These are phyloP conservation scores for Hemiscyllium ocellatum DNA, from an alignment of 2,113 vertebrate genomes.

Conservation along the genomic window DNA sequence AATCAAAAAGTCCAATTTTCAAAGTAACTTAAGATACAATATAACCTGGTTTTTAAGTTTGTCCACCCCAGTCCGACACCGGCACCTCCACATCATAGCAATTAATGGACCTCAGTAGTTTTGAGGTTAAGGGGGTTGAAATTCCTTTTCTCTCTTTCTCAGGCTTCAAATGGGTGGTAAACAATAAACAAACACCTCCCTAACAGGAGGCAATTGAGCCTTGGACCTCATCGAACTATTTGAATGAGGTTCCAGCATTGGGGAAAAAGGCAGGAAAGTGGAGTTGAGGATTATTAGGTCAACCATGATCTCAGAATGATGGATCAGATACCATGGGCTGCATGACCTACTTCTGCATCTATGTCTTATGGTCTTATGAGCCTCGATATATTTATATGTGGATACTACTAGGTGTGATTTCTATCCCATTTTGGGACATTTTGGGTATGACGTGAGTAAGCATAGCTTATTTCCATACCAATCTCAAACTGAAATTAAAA, in stretches of 20 bases:
- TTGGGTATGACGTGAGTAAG: no score
- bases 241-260: neutral
- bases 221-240: neutral
- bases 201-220: neutral
- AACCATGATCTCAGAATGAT: no score
- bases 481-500: no score
- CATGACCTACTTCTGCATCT: no score
- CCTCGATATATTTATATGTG: neutral
- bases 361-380: no score
- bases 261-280: no score
- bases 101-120: neutral
- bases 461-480: no score
- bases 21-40: neutral
- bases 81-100: neutral
- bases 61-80: no score
- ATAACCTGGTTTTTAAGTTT: no score
- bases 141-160: neutral
- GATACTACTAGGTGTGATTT: neutral
- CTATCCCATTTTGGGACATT: neutral
- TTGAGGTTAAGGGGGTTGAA: neutral
- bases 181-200: neutral
- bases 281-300: no score
- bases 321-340: no score
- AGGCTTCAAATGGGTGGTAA: neutral
- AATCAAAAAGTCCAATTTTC: neutral